Percentiles rank a stretch among this genome's conserved stretches.
Evolutionary conservation across 1,140 invertebrate genomes (phyloP).

Genomic region (Latrodectus geometricus): DNA sequence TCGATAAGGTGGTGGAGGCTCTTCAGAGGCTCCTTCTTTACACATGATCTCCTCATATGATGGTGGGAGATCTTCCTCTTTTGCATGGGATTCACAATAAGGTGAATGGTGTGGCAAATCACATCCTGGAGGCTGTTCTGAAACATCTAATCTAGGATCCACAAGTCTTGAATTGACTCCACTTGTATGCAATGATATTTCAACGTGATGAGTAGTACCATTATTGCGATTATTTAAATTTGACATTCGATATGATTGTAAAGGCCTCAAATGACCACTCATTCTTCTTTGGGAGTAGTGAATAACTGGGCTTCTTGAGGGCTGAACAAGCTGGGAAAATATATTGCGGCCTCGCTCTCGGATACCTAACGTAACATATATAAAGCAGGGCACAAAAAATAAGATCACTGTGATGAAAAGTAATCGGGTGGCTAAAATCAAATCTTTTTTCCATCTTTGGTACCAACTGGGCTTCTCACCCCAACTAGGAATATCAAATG

Average conservation of each 20-base stretch:
- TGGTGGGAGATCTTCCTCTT: conserved; percentile 50
- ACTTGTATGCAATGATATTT: conserved; percentile 29
- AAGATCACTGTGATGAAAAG: conserved; percentile 49
- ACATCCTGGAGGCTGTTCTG: neutral
- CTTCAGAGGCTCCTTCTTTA: conserved; percentile 19
- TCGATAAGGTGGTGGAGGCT: conserved; percentile 42
- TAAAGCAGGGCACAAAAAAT: conserved; percentile 53
- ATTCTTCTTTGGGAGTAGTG: conserved; percentile 28
- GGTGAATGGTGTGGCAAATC: neutral
- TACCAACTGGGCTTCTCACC: conserved; percentile 43
- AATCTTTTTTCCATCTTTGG: conserved; percentile 50
- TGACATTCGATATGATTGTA: conserved; percentile 15
- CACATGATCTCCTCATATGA: conserved; percentile 53
- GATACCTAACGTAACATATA: conserved; percentile 48
- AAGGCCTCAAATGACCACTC: neutral
- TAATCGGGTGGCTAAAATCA: conserved; percentile 39
- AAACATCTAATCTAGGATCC: conserved; percentile 6
- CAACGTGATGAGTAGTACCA: conserved; percentile 23
- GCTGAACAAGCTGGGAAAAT: conserved; percentile 44
- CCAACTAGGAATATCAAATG: conserved; percentile 42
- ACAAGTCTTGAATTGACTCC: conserved; percentile 31
- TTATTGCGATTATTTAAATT: neutral
- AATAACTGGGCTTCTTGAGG: conserved; percentile 26
- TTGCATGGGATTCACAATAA: conserved; percentile 1
- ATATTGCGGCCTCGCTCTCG: conserved; percentile 34